Evolutionary conservation across 2,888 invertebrate species (phyloP).

Genomic region (Latrodectus elegans): DNA sequence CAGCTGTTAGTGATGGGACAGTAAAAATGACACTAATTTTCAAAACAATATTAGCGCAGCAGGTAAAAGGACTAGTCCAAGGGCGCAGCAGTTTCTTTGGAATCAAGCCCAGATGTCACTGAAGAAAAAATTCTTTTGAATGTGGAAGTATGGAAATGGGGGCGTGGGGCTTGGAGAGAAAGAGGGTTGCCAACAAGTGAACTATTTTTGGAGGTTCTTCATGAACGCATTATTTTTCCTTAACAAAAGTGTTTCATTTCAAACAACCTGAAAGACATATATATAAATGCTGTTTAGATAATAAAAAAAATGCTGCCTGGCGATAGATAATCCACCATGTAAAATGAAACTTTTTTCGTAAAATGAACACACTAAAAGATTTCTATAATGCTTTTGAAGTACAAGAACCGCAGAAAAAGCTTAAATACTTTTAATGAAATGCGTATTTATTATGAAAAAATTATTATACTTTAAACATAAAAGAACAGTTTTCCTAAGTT

Average conservation of each 20-base stretch:
- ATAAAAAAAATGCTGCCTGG: background rate
- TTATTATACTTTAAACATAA: no score
- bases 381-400: no score
- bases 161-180: conserved; percentile 31
- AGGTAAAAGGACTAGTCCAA: conserved; percentile 62
- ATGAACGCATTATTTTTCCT: conserved; percentile 25
- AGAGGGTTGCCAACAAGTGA: conserved; percentile 49
- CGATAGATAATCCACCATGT: no score
- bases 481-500: no score
- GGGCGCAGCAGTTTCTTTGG: conserved; percentile 32
- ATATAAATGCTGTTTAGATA: background rate
- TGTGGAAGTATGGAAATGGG: conserved; percentile 30
- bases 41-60: conserved; percentile 48
- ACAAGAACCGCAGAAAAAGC: no score
- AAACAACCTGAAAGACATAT: background rate
- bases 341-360: no score
- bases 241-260: conserved; percentile 26
- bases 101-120: conserved; percentile 30
- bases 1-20: conserved; percentile 4
- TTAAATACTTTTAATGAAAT: no score
- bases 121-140: conserved; percentile 19
- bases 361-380: no score
- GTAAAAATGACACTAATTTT: conserved; percentile 8
- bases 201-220: conserved; percentile 28
- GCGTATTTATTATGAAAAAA: no score